Evolutionary conservation across 2,888 invertebrate genomes (phyloP).

Genomic region (Tetranychus truncatus): DNA sequence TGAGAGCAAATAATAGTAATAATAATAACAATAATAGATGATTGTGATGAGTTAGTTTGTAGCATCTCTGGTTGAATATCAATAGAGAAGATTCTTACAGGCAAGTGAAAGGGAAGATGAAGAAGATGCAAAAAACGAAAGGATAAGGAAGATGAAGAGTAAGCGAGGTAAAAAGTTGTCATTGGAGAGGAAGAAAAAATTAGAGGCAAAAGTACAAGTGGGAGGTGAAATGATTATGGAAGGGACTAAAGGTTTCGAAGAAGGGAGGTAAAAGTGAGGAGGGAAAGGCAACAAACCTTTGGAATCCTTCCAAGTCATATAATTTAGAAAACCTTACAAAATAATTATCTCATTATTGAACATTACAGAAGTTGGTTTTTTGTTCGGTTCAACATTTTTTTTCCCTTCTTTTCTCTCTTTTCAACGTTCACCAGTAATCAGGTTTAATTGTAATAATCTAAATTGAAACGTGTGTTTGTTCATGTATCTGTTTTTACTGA

Average conservation of each 20-base stretch:
- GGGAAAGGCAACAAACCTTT: background rate
- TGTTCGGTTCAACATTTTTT: background rate
- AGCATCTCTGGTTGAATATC: too few species aligned
- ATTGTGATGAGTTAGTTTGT: too few species aligned
- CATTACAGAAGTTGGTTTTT: background rate
- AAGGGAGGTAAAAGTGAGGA: background rate
- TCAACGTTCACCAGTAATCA: background rate
- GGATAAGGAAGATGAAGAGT: slow-evolving; percentile 4
- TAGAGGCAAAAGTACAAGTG: background rate
- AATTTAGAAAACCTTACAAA: background rate
- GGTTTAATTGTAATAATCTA: background rate
- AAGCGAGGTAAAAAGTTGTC: background rate
- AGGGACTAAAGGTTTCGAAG: background rate
- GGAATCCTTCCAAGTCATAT: background rate
- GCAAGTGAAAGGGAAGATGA: background rate
- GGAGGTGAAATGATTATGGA: background rate
- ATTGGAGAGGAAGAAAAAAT: background rate
- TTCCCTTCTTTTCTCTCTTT: background rate
- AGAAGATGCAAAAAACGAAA: background rate
- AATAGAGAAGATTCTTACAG: background rate
- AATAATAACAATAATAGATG: too few species aligned
- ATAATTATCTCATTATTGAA: background rate
- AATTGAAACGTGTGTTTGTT: too few species aligned
- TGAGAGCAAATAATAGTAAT: background rate
- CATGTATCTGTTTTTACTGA: too few species aligned